Conservation (phyloP, 1,140 invertebrate genomes). For the Cotesia typhae region DNA sequence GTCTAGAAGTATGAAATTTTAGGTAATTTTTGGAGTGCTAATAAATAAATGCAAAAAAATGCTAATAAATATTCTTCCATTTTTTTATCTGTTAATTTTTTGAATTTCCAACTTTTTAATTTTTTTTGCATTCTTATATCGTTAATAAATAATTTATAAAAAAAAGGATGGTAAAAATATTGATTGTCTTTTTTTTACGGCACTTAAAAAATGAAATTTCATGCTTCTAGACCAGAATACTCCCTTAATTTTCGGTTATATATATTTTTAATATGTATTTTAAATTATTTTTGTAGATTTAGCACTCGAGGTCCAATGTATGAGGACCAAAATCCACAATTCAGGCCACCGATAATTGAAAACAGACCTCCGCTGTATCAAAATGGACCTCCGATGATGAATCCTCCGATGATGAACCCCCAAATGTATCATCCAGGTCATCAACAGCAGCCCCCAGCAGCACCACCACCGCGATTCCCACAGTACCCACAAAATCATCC, state of each 20-base stretch:
- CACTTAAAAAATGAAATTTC: too few relatives aligned
- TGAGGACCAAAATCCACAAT: constrained; percentile 46
- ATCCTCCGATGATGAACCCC: constrained; percentile 46
- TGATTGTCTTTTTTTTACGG: too few relatives aligned
- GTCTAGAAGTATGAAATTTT: too few relatives aligned
- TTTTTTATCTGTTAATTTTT: too few relatives aligned
- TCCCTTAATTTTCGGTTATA: neutral
- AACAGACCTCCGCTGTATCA: constrained; percentile 43
- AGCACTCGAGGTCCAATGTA: constrained; percentile 10
- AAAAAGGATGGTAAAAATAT: too few relatives aligned
- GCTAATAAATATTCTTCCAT: too few relatives aligned
- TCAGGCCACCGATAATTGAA: constrained; percentile 53
- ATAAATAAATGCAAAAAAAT: too few relatives aligned
- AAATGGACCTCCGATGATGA: constrained; percentile 34
- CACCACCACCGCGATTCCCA: constrained; percentile 40
- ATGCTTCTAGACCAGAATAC: too few relatives aligned
- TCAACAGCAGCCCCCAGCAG: constrained; percentile 14
- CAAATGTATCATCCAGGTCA: constrained; percentile 35
- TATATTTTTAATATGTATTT: constrained; percentile 11
- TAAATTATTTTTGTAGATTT: neutral
- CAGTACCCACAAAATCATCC: constrained; percentile 42
- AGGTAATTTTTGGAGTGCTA: too few relatives aligned
- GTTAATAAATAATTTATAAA: too few relatives aligned
- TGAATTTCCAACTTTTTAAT: too few relatives aligned
- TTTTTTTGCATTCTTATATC: too few relatives aligned